phyloP scores from a whole-genome alignment of 2,888 invertebrate genomes.

The Philopedon plagiatum region DNA sequence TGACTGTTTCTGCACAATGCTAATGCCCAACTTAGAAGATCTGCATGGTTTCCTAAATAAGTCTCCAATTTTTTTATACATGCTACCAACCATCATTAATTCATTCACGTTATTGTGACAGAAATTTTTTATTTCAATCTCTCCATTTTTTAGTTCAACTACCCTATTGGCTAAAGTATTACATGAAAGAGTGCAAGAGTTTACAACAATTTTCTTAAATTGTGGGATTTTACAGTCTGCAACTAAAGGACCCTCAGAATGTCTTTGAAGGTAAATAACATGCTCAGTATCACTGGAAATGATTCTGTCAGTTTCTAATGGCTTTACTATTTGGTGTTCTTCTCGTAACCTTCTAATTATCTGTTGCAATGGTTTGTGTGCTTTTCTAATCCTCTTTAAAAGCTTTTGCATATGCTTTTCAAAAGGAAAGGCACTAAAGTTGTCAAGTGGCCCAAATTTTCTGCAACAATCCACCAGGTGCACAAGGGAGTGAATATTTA shows the following conservation, averaged over 20 bases:
- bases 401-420: conserved; percentile 40
- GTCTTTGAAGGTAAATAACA: conserved; percentile 24
- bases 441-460: conserved; percentile 40
- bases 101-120: conserved; percentile 38
- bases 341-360: conserved; percentile 33
- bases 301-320: not conserved
- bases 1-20: conserved; percentile 20
- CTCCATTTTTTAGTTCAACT: conserved; percentile 37
- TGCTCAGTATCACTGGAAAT: conserved; percentile 10
- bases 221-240: conserved; percentile 36
- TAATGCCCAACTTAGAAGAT: conserved; percentile 37
- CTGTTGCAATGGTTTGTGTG: conserved; percentile 41
- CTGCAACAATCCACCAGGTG: conserved; percentile 42
- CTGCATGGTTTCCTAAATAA: conserved; percentile 40
- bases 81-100: conserved; percentile 29
- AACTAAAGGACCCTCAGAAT: conserved; percentile 31
- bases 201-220: conserved; percentile 36
- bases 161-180: conserved; percentile 41
- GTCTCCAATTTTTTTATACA: conserved; percentile 34
- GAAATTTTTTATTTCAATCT: conserved; percentile 41
- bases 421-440: conserved; percentile 37
- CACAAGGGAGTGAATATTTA: conserved; percentile 41
- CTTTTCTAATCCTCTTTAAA: conserved; percentile 29
- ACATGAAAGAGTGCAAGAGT: conserved; percentile 31
- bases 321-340: conserved; percentile 38